Evolutionary conservation across 2,888 invertebrate genomes (phyloP).

Genomic region (Lithosia quadra): DNA sequence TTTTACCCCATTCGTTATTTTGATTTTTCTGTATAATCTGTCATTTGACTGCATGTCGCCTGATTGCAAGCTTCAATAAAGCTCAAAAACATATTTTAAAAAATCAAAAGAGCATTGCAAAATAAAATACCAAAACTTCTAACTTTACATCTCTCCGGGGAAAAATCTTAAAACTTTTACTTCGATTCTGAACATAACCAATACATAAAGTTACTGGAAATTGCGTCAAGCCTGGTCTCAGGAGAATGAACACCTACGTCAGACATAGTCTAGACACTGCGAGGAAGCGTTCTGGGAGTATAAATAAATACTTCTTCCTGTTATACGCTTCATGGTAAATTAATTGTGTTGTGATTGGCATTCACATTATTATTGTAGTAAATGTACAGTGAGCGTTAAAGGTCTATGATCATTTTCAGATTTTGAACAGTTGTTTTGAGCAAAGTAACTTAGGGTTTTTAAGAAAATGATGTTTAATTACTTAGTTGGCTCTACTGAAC

Average conservation of each 20-base stretch:
- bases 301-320: conserved; percentile 6
- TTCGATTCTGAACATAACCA: conserved; percentile 2
- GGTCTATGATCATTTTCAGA: too few relatives aligned
- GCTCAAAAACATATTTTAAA: background rate
- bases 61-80: too few relatives aligned
- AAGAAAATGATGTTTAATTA: too few relatives aligned
- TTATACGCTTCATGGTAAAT: background rate
- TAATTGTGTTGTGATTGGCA: background rate
- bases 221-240: conserved; percentile 4
- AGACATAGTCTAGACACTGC: conserved; percentile 16
- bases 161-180: background rate
- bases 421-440: too few relatives aligned
- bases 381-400: too few relatives aligned
- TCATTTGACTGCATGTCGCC: too few relatives aligned
- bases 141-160: conserved; percentile 1
- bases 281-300: conserved; percentile 12
- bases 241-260: conserved; percentile 16
- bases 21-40: too few relatives aligned
- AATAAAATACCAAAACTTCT: background rate
- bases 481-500: too few relatives aligned
- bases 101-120: background rate
- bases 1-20: too few relatives aligned
- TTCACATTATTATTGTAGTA: too few relatives aligned
- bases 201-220: background rate
- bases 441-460: too few relatives aligned